phyloP scores from a whole-genome alignment of 2,113 vertebrate species.

The pig (Sus scrofa) region T2T-Sscrofa CM000822.6:43057001-43057500 shows the following conservation, averaged over 20 bases:
- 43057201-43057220: background rate
- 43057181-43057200: background rate
- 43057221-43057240: background rate
- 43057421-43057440: background rate
- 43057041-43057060: conserved; percentile 49
- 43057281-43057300: conserved; percentile 47
- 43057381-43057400: conserved; percentile 31
- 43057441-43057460: background rate
- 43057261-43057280: conserved; percentile 1
- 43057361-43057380: conserved; percentile 62
- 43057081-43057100: background rate
- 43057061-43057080: background rate
- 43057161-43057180: background rate
- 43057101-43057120: background rate
- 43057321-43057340: conserved; percentile 29
- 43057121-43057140: background rate
- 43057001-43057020: background rate
- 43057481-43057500: background rate
- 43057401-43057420: conserved; percentile 9
- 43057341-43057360: conserved; percentile 55
- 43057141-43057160: background rate
- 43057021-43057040: background rate
- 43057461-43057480: conserved; percentile 46
- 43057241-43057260: conserved; percentile 43
- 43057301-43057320: conserved; percentile 70